Evolutionary conservation across 1,140 invertebrate genomes (phyloP).

Genomic region (Tetramorium parvispinum): DNA sequence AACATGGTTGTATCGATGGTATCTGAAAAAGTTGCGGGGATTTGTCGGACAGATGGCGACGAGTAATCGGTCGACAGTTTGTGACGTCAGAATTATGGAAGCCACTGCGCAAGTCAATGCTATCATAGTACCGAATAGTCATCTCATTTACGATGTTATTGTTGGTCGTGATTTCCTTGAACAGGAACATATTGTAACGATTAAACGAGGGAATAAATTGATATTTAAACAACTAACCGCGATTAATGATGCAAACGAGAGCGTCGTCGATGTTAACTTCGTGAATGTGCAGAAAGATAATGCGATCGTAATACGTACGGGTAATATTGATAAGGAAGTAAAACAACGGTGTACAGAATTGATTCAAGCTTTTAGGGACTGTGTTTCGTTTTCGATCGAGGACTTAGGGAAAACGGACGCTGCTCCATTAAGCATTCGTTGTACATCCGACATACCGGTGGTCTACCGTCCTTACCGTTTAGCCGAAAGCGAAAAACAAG

Average conservation of each 20-base stretch:
- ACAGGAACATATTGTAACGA: background rate
- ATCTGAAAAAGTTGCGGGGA: background rate
- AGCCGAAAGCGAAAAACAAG: background rate
- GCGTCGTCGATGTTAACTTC: too few species aligned
- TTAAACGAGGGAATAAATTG: background rate
- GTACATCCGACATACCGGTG: background rate
- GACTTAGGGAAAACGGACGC: background rate
- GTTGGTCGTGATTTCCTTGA: background rate
- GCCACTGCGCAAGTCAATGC: background rate
- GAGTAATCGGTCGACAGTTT: too few species aligned
- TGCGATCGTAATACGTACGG: too few species aligned
- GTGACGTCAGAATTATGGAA: background rate
- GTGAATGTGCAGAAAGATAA: too few species aligned
- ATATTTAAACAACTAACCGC: background rate
- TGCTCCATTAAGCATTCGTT: background rate
- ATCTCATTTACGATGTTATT: background rate
- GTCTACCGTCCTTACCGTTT: background rate
- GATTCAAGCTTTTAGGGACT: background rate
- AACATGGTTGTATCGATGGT: background rate
- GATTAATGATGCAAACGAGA: too few species aligned
- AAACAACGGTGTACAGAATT: background rate
- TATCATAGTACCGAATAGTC: background rate
- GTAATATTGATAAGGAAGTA: too few species aligned
- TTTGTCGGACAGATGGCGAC: background rate
- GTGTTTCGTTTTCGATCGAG: background rate